phyloP scores from a whole-genome alignment of 2,113 vertebrate species.

The Macaca mulatta region DNA sequence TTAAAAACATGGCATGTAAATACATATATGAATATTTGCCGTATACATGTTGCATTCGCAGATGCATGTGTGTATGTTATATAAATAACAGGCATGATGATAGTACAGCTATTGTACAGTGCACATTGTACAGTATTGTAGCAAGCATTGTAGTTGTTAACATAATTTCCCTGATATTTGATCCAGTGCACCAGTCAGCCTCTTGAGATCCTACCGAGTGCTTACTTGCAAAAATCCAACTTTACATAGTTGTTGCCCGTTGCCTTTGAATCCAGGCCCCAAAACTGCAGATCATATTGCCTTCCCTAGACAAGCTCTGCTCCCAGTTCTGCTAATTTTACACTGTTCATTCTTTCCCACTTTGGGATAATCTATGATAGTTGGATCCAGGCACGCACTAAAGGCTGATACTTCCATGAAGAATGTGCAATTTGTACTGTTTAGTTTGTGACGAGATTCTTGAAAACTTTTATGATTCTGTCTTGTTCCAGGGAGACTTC shows the following conservation, averaged over 20 bases:
- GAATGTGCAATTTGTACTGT: constrained; percentile 88
- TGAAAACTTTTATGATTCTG: constrained; percentile 86
- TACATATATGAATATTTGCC: background rate
- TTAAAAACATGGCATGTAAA: background rate
- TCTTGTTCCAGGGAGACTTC: constrained; percentile 83
- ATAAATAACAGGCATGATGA: background rate
- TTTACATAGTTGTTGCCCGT: constrained; percentile 74
- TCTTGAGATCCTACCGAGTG: constrained; percentile 62
- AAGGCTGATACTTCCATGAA: constrained; percentile 87
- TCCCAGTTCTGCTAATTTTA: constrained; percentile 87
- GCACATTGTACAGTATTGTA: background rate
- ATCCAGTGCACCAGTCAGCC: background rate
- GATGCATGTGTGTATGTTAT: background rate
- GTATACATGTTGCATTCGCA: background rate
- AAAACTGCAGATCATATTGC: constrained; percentile 81
- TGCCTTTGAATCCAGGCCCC: constrained; percentile 77
- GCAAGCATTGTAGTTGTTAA: background rate
- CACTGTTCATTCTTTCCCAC: constrained; percentile 86
- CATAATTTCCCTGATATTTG: background rate
- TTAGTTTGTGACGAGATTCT: constrained; percentile 86
- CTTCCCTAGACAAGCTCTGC: constrained; percentile 81
- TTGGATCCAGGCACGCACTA: constrained; percentile 85
- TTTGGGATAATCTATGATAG: constrained; percentile 87
- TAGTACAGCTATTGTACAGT: background rate
- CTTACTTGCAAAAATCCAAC: constrained; percentile 77